Conservation (phyloP, 2,113 vertebrate genomes). For the Setophaga petechia region DNA sequence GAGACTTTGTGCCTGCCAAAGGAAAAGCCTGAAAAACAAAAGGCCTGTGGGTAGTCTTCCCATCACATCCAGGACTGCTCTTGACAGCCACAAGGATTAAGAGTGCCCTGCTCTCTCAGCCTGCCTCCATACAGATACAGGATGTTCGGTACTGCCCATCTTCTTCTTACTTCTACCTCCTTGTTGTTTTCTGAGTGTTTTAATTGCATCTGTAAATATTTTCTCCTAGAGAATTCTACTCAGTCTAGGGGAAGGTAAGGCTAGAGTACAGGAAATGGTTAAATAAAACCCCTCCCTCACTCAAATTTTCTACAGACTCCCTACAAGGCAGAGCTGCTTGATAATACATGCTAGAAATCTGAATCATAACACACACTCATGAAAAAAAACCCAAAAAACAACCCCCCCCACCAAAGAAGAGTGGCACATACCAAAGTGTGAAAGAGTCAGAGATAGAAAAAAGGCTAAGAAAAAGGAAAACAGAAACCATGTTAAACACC, state of each 20-base stretch:
- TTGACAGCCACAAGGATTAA: background rate
- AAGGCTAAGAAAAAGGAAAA: constrained; percentile 11
- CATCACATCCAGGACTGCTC: accelerated
- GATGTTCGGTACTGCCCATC: background rate
- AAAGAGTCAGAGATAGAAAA: background rate
- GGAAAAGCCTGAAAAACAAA: background rate
- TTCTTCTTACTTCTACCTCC: background rate
- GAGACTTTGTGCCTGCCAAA: background rate
- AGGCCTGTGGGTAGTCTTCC: background rate
- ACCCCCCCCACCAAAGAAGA: background rate
- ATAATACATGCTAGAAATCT: background rate
- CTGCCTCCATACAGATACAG: background rate
- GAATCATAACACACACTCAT: background rate
- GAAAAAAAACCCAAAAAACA: background rate
- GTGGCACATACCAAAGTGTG: background rate
- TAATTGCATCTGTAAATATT: background rate
- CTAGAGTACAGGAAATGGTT: background rate
- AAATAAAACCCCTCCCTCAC: background rate
- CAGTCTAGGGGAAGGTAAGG: background rate
- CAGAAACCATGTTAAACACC: background rate
- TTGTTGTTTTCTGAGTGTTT: background rate
- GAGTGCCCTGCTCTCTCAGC: background rate
- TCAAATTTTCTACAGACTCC: background rate
- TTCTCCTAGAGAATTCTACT: background rate
- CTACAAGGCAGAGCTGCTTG: background rate